Percentiles rank a stretch among this genome's conserved stretches.
These are phyloP conservation scores for Brachionichthys hirsutus DNA, from an alignment of 2,113 vertebrate species.

Conservation along the genomic window DNA sequence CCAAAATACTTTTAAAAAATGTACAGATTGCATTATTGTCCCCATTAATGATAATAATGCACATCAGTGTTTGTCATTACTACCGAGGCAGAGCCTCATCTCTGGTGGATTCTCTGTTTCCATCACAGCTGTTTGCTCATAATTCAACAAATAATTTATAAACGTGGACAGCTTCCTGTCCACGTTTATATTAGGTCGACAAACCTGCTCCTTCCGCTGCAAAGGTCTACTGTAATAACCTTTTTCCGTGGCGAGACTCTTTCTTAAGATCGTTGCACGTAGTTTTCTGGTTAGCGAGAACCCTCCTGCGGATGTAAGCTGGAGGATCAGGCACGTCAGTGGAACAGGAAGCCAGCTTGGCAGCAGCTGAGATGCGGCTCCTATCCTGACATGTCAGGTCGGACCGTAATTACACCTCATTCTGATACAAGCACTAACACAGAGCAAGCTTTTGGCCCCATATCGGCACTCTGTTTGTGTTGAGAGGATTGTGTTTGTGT, in stretches of 20 bases:
- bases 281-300: slow-evolving; percentile 45
- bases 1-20: too few relatives aligned
- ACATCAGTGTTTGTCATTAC: slow-evolving; percentile 7
- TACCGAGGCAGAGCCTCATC: neutral
- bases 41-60: too few relatives aligned
- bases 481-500: slow-evolving; percentile 17
- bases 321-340: slow-evolving; percentile 41
- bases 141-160: slow-evolving; percentile 3
- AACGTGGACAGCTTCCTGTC: neutral
- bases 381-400: slow-evolving; percentile 57
- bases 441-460: slow-evolving; percentile 52
- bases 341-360: slow-evolving; percentile 49
- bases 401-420: slow-evolving; percentile 63
- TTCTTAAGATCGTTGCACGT: slow-evolving; percentile 46
- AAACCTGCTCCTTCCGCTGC: slow-evolving; percentile 18
- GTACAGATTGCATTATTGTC: too few relatives aligned
- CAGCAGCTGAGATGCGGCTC: slow-evolving; percentile 48
- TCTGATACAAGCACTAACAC: slow-evolving; percentile 52
- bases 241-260: slow-evolving; percentile 46
- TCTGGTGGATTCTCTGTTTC: neutral
- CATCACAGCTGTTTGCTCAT: slow-evolving; percentile 1
- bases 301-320: slow-evolving; percentile 48
- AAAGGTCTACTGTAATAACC: slow-evolving; percentile 25
- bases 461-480: slow-evolving; percentile 8
- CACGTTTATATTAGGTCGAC: slow-evolving; percentile 28